These are phyloP conservation scores for Deilephila elpenor DNA, from an alignment of 2,888 invertebrate genomes.

Conservation along the genomic window DNA sequence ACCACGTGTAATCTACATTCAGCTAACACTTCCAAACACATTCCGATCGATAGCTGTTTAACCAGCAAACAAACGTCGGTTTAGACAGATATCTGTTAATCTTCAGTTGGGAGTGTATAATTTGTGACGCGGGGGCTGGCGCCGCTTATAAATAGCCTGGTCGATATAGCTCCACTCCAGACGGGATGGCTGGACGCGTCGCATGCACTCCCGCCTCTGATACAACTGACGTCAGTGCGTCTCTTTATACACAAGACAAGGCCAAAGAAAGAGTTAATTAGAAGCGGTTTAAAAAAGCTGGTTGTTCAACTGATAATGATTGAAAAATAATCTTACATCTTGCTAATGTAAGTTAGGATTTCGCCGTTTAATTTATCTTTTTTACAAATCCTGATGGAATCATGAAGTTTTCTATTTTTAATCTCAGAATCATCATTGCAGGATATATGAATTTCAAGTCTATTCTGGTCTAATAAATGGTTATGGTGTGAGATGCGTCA, in stretches of 20 bases:
- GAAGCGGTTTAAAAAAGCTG: neutral
- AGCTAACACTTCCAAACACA: neutral
- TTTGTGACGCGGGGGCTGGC: constrained; percentile 39
- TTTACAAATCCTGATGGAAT: too few species aligned
- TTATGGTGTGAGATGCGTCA: neutral
- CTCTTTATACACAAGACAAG: constrained; percentile 7
- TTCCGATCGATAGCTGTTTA: neutral
- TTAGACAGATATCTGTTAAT: constrained; percentile 23
- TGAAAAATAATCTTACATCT: neutral
- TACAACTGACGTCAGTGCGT: constrained; percentile 7
- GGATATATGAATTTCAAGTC: neutral
- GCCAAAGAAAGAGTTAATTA: neutral
- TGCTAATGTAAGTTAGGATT: too few species aligned
- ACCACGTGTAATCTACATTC: neutral
- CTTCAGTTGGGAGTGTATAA: constrained; percentile 4
- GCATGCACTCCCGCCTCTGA: neutral
- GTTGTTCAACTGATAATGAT: neutral
- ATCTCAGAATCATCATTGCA: too few species aligned
- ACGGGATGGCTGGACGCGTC: constrained; percentile 14
- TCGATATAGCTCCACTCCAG: constrained; percentile 51
- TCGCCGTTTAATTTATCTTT: too few species aligned
- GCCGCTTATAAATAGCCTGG: constrained; percentile 60
- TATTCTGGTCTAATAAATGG: neutral
- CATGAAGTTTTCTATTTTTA: too few species aligned
- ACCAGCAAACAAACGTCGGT: constrained; percentile 14